Evolutionary conservation across 1,140 invertebrate genomes (phyloP), one percentile per base, ranked within the genome.

Genomic region (Eriosoma lanigerum): DNA sequence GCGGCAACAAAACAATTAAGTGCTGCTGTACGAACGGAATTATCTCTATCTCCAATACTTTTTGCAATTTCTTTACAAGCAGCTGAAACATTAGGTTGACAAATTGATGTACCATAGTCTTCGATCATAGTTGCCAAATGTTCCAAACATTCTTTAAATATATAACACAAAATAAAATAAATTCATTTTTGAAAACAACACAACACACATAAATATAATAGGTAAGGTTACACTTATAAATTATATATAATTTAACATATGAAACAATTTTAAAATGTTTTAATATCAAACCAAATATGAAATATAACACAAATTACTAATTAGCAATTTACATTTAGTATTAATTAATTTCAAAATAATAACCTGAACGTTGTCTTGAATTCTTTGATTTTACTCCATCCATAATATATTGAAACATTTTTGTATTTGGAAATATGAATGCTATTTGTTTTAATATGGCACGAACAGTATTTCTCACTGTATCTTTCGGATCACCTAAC

Each of bases 381-480:
- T 98, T 99, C 87, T 99, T 99, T 0, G 95, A 96, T 85, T 96
- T 96, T 3, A 99, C 86, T 17, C 96, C 97, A 84, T 98, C 96
- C 91, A 98, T 94, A 3, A 98, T 88, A 84, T 94, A 94, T 80
- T 88, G 88, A 85, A 97, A 98, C 83, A 98, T 88, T 86, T 97
- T 98, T 50, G 91, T 93, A 56, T 93, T 92, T 1, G 96, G 92
- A 86, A 96, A 98, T 1, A 98, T 90, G 21, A 91, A 87, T 81
- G 91, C 92, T 8, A 98, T 92, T 85, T 93, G 92, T 84, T 93
- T 93, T 81, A 99, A 91, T 24, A 99, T 89, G 21, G 90, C 88
- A 81, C 94, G 91, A 0, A 98, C 96, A 38, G 93, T 93, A 84
- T 94, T 93, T 29, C 96, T 88, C 1, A 97, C 94, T 46, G 94